Evolutionary conservation across 1,140 invertebrate genomes (phyloP).

Genomic region (Brachionus asplanchnoidis): DNA sequence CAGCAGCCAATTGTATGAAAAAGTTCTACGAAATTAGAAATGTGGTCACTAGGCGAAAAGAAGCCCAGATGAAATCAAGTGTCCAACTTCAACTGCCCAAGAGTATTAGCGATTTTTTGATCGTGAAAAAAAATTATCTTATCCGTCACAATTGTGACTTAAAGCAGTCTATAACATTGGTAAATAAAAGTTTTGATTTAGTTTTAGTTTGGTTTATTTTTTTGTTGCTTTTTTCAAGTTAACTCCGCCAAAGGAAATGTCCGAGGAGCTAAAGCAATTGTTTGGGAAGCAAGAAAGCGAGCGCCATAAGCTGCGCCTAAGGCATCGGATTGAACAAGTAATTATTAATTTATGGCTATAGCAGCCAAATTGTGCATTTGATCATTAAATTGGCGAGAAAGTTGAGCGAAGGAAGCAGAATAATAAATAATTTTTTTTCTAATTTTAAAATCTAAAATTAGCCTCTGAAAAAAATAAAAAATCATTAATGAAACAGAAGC

Average conservation of each 20-base stretch:
- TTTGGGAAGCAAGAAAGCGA: slow-evolving; percentile 22
- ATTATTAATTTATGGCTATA: too few species aligned
- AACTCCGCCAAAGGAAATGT: background rate
- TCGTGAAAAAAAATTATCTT: slow-evolving; percentile 7
- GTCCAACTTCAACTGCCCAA: background rate
- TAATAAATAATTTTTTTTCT: too few species aligned
- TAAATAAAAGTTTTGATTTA: background rate
- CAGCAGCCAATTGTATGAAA: slow-evolving; percentile 16
- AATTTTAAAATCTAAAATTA: too few species aligned
- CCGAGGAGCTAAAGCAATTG: background rate
- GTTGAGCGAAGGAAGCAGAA: too few species aligned
- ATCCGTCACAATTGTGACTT: background rate
- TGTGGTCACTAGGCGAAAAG: background rate
- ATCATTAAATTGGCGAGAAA: too few species aligned
- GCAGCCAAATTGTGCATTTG: too few species aligned
- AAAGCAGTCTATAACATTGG: background rate
- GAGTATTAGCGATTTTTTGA: background rate
- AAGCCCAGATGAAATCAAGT: background rate
- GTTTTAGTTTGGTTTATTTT: background rate
- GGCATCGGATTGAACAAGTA: slow-evolving; percentile 12
- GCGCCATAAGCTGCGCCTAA: background rate
- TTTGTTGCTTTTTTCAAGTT: background rate
- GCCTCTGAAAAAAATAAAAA: too few species aligned
- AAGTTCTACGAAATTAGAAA: slow-evolving; percentile 5
- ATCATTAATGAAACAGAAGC: background rate